Evolutionary conservation across 2,888 invertebrate species (phyloP), one percentile per base, ranked within the genome.

Genomic region (Pheosia tremula): DNA sequence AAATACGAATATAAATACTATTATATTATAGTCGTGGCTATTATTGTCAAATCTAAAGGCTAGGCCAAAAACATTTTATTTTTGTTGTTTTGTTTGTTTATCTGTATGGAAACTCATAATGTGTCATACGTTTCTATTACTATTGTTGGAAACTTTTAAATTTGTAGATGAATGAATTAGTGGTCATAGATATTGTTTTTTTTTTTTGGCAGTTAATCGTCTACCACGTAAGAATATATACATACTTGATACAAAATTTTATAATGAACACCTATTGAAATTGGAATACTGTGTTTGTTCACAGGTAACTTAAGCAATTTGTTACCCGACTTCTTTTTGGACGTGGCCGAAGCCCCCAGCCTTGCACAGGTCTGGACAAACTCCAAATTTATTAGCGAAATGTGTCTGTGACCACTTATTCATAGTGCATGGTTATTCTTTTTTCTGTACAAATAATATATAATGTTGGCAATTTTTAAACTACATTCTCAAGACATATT

Each of bases 271-370:
- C 24, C 24, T 24, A 47, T 47, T 47, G 5, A 50, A 49, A 75
- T 77, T 70, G 76, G 75, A 68, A 62, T 70, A 72, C 71, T 81
- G 74, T 81, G 70, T 88, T 90, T 90, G 86, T 91, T 90, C 91
- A 67, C 88, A 95, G 95, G 94, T 79, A 94, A 95, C 82, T 82
- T 94, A 74, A 92, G 95, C 65, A 94, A 95, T 68, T 92, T 98
- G 68, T 95, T 98, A 95, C 95, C 96, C 0, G 99, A 99, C 91
- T 98, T 98, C 92, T 99, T 98, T 94, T 91, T 99, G 88, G 97
- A 92, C 57, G 81, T 80, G 65, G 87, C 83, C 67, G 85, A 75
- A 54, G 79, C 77, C 62, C 75, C 73, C 67, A 75, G 75, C 66
- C 66, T 62, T 67, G 72, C 78, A 79, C 85, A 89, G 90, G 91